phyloP scores from a whole-genome alignment of 2,888 invertebrate species.

The Acleris laterana region DNA sequence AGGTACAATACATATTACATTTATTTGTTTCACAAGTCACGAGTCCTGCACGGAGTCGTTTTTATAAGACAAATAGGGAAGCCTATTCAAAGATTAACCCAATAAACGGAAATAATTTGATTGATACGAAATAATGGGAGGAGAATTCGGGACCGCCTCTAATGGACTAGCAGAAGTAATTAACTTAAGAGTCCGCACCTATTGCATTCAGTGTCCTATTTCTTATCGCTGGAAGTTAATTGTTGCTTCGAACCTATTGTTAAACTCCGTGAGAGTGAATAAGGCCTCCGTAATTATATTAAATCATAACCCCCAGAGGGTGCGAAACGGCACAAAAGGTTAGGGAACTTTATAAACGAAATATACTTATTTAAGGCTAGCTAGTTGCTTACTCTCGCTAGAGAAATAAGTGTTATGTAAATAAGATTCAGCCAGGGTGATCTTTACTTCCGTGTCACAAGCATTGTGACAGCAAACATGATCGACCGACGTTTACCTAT shows the following conservation, averaged over 20 bases:
- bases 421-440: not conserved
- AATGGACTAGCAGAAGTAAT: constrained; percentile 58
- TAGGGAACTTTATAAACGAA: constrained; percentile 7
- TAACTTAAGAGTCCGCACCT: constrained; percentile 43
- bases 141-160: constrained; percentile 48
- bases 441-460: too few species aligned
- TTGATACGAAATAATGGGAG: constrained; percentile 58
- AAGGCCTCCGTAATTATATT: constrained; percentile 29
- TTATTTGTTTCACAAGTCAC: constrained; percentile 36
- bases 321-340: constrained; percentile 15
- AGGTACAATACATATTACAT: constrained; percentile 28
- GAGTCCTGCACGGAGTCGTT: constrained; percentile 11
- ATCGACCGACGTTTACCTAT: constrained; percentile 16
- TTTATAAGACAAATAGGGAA: constrained; percentile 27
- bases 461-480: not conserved
- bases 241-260: constrained; percentile 41
- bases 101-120: constrained; percentile 49
- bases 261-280: constrained; percentile 32
- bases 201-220: constrained; percentile 51
- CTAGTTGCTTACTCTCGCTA: not conserved
- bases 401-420: not conserved
- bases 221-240: constrained; percentile 46
- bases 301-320: constrained; percentile 19
- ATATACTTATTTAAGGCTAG: not conserved
- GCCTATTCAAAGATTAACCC: constrained; percentile 34